phyloP scores from a whole-genome alignment of 1,140 invertebrate genomes.

The Drosophila truncata region DNA sequence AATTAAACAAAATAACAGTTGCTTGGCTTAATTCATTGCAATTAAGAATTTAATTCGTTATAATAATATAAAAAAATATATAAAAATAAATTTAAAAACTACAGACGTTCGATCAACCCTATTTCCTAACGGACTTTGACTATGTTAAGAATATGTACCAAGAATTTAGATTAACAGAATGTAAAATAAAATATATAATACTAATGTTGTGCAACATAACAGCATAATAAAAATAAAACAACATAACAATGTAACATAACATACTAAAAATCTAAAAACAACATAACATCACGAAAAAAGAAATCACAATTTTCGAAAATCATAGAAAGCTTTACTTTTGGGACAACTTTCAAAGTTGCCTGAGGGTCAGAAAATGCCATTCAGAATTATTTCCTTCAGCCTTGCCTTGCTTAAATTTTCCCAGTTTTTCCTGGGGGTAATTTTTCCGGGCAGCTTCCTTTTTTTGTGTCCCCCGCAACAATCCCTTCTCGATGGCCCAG shows the following conservation, averaged over 20 bases:
- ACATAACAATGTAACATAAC: not conserved
- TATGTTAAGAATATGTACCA: not conserved
- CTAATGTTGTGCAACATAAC: not conserved
- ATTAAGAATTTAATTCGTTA: too few relatives aligned
- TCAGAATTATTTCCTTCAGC: not conserved
- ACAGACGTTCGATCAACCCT: not conserved
- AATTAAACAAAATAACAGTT: too few relatives aligned
- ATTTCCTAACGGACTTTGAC: not conserved
- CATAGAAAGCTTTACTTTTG: constrained; percentile 14
- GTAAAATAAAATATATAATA: not conserved
- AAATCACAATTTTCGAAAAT: not conserved
- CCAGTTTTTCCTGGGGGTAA: not conserved
- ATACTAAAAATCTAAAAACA: not conserved
- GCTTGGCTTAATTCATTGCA: too few relatives aligned
- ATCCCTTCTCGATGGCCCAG: not conserved
- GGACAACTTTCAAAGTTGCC: constrained; percentile 4
- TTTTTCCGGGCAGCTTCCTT: not conserved
- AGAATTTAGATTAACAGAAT: not conserved
- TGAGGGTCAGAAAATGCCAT: not conserved
- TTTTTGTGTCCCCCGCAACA: not conserved
- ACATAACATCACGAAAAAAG: not conserved
- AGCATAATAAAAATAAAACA: not conserved
- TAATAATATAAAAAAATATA: too few relatives aligned
- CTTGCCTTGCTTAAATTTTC: not conserved
- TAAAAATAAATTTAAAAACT: too few relatives aligned